These are phyloP conservation scores for Lycaon pictus DNA, from an alignment of 2,113 vertebrate genomes.

Conservation along the genomic window DNA sequence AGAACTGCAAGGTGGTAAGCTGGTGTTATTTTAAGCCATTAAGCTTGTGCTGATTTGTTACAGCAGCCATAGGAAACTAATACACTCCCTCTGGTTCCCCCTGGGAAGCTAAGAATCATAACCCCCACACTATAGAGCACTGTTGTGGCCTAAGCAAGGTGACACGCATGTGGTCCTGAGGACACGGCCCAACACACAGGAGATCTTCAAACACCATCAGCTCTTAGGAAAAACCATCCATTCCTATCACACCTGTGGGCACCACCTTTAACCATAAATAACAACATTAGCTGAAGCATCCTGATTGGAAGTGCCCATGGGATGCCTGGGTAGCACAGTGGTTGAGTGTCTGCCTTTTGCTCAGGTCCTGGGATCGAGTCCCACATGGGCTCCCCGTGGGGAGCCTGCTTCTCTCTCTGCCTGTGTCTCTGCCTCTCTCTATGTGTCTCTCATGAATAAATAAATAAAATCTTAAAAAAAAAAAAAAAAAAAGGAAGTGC, in stretches of 20 bases:
- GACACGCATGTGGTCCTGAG: neutral
- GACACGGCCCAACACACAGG: neutral
- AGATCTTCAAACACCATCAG: neutral
- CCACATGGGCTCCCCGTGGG: too few relatives aligned
- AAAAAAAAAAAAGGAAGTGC: neutral
- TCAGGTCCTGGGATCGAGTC: too few relatives aligned
- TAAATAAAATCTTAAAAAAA: too few relatives aligned
- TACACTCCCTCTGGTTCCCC: neutral
- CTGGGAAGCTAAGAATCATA: neutral
- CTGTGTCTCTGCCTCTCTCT: too few relatives aligned
- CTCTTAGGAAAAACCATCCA: neutral
- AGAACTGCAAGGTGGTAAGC: neutral
- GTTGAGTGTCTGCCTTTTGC: too few relatives aligned
- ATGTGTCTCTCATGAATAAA: too few relatives aligned
- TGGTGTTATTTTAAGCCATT: neutral
- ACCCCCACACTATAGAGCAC: rapidly evolving
- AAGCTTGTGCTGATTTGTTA: too few relatives aligned
- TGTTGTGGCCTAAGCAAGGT: too few relatives aligned
- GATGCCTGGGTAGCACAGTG: too few relatives aligned
- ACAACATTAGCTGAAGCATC: neutral
- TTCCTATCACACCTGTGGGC: neutral
- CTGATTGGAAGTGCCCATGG: neutral
- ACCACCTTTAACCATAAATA: neutral
- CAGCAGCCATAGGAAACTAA: neutral
- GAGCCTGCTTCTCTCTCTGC: too few relatives aligned